Conservation (phyloP, 2,888 invertebrate genomes). For the Cryptus armator region DNA sequence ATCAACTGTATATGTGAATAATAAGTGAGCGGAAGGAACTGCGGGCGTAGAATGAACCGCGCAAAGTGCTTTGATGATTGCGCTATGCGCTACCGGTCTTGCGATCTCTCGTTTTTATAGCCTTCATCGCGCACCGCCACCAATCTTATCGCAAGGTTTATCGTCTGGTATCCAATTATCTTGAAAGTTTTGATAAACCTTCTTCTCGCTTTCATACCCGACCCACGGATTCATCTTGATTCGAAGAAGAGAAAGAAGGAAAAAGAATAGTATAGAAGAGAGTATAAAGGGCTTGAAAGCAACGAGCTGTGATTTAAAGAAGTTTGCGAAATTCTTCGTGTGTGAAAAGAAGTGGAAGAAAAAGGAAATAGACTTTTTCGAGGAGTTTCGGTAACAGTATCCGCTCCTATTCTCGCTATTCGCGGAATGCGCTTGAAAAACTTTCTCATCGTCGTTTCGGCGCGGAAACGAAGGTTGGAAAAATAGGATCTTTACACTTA, state of each 20-base stretch:
- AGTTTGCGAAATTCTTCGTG: constrained; percentile 28
- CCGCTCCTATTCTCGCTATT: not conserved
- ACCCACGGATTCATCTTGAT: constrained; percentile 5
- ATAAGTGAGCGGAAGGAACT: constrained; percentile 6
- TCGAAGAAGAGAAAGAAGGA: constrained; percentile 18
- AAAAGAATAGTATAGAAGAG: not conserved
- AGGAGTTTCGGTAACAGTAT: constrained; percentile 15
- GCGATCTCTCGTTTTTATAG: constrained; percentile 31
- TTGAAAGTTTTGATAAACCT: constrained; percentile 50
- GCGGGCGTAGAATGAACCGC: not conserved
- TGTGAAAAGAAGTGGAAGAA: constrained; percentile 10
- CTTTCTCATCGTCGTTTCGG: constrained; percentile 14
- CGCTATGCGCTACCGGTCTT: not conserved
- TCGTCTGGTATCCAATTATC: constrained; percentile 56
- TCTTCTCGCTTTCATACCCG: not conserved
- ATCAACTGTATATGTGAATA: not conserved
- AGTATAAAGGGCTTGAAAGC: not conserved
- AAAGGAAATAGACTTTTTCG: constrained; percentile 17
- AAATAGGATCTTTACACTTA: constrained; percentile 4
- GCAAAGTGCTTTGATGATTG: constrained; percentile 13
- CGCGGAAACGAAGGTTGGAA: not conserved
- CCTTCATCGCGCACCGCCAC: constrained; percentile 4
- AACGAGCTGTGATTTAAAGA: constrained; percentile 32
- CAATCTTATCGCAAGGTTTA: constrained; percentile 25
- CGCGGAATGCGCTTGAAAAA: constrained; percentile 30